phyloP scores from a whole-genome alignment of 2,113 vertebrate species.

The Hylia prasina region DNA sequence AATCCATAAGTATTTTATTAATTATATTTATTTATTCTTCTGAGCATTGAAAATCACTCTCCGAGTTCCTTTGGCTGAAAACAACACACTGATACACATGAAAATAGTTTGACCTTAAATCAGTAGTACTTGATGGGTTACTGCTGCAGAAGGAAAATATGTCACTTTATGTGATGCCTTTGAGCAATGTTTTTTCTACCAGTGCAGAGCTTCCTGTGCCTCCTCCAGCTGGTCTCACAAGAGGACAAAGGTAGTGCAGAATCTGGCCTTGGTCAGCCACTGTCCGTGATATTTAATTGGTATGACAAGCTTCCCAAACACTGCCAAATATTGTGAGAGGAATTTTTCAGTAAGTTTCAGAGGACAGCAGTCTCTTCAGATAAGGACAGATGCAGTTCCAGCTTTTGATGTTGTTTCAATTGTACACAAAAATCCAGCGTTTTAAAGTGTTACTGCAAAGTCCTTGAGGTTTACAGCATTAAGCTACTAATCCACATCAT shows the following conservation, averaged over 20 bases:
- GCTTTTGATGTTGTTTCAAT: not conserved
- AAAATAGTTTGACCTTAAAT: not conserved
- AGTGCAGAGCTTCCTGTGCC: not conserved
- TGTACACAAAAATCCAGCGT: not conserved
- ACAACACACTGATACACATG: not conserved
- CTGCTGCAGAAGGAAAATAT: not conserved
- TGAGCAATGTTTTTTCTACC: not conserved
- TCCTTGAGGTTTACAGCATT: not conserved
- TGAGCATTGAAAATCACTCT: not conserved
- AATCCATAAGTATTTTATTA: not conserved
- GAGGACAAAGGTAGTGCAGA: not conserved
- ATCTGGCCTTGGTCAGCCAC: not conserved
- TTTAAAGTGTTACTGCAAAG: not conserved
- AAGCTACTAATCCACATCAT: not conserved
- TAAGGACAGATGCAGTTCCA: not conserved
- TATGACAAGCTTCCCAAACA: not conserved
- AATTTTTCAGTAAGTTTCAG: not conserved
- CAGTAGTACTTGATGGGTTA: not conserved
- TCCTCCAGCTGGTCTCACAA: not conserved
- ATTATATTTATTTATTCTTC: not conserved
- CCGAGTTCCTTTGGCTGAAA: rapidly evolving
- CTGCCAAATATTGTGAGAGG: not conserved
- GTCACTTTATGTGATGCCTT: not conserved
- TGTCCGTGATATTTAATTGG: not conserved
- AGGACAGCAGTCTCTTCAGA: not conserved